Evolutionary conservation across 2,888 invertebrate species (phyloP), one percentile per base, ranked within the genome.

Genomic region (Folsomia manolachei): DNA sequence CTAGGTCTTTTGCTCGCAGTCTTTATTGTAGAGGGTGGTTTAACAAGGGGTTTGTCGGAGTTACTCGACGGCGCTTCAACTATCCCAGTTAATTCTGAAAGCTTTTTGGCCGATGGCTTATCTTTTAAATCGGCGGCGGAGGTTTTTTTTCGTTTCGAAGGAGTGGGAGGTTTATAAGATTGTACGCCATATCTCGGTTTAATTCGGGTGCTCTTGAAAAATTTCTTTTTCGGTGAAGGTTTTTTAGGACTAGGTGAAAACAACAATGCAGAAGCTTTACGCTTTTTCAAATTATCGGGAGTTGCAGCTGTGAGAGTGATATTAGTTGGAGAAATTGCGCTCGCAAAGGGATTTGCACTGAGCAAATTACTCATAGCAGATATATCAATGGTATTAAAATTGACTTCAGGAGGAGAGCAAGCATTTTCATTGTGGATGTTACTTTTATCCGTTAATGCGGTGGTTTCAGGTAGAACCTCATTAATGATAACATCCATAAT

Each of bases 181-280:
- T 2, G 23, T n/a, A 23, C 2, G 7, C 63, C 63, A 64, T 69
- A 70, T 21, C 21, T n/a, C 14, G n/a, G 23, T 39, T 21, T 19
- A n/a, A 68, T 56, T 26, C 71, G 65, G 4, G 51, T 68, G 23
- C 68, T 71, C 62, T 77, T 79, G 39, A 79, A 79, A 72, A 79
- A 75, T 26, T 78, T 77, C n/a, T 71, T 64, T 21, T 74, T 74
- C 1, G 53, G 62, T n/a, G 39, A 39, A 14, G 63, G 56, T 64
- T 77, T 79, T 53, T 78, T 71, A 2, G 79, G 78, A 60, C 78
- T 79, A 9, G 77, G 78, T 11, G 77, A 75, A 64, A 78, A 78
- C 0, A 73, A 75, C 11, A 61, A n/a, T n/a, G n/a, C n/a, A 23
- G 61, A 23, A 14, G 64, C 69, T 1, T 63, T 69, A 23, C 78